Conservation (phyloP, 2,888 invertebrate species). For the Eledona agricola region DNA sequence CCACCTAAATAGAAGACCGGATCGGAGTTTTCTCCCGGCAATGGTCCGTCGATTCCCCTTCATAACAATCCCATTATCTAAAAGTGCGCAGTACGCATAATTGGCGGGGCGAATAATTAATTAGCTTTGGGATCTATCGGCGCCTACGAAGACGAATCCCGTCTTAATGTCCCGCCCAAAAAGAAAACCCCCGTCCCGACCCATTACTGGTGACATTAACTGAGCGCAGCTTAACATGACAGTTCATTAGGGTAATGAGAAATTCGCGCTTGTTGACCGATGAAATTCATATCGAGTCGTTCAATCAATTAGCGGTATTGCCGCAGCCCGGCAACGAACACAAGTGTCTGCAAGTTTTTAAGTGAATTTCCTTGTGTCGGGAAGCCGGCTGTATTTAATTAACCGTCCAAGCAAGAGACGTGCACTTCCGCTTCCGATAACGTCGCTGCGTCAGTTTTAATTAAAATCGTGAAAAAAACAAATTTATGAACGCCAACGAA, state of each 20-base stretch:
- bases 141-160: too few relatives aligned
- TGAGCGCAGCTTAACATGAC: conserved; percentile 28
- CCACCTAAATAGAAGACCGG: too few relatives aligned
- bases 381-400: conserved; percentile 21
- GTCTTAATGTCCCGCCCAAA: too few relatives aligned
- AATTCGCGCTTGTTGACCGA: conserved; percentile 29
- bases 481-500: neutral
- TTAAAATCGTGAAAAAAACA: conserved; percentile 8
- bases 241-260: conserved; percentile 36
- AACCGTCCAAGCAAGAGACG: conserved; percentile 12
- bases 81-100: too few relatives aligned
- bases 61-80: too few relatives aligned
- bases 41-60: too few relatives aligned
- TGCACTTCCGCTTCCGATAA: neutral
- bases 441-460: too few relatives aligned
- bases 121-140: too few relatives aligned
- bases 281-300: conserved; percentile 13
- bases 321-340: neutral
- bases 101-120: too few relatives aligned
- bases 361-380: conserved; percentile 21
- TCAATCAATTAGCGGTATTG: conserved; percentile 1
- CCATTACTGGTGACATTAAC: conserved; percentile 10
- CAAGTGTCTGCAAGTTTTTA: conserved; percentile 12
- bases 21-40: too few relatives aligned
- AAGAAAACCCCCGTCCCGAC: conserved; percentile 5